Conservation (phyloP, 1,140 invertebrate species). For the Lordiphosa collinella region DNA sequence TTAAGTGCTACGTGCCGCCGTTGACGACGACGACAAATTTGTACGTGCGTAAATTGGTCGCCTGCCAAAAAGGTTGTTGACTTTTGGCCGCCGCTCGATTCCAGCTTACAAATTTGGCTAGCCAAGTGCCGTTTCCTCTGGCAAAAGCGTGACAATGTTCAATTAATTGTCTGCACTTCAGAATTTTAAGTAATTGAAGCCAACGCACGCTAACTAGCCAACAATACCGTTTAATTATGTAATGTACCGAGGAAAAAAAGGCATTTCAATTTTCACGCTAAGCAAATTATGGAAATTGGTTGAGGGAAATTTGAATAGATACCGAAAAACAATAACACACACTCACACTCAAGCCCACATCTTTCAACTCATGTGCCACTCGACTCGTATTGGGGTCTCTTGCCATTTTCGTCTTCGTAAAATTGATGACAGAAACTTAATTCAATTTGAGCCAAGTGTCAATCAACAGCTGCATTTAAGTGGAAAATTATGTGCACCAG, state of each 20-base stretch:
- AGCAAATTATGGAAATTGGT: slow-evolving; percentile 47
- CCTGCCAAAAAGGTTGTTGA: slow-evolving; percentile 71
- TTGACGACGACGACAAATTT: slow-evolving; percentile 45
- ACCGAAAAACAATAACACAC: not conserved
- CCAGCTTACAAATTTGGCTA: slow-evolving; percentile 39
- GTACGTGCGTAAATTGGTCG: slow-evolving; percentile 70
- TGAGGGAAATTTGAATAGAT: slow-evolving; percentile 15
- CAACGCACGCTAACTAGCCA: slow-evolving; percentile 54
- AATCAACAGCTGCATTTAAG: slow-evolving; percentile 72
- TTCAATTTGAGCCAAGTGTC: slow-evolving; percentile 72
- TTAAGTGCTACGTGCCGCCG: slow-evolving; percentile 31
- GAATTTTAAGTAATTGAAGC: slow-evolving; percentile 77
- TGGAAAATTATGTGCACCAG: slow-evolving; percentile 66
- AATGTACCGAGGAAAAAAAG: slow-evolving; percentile 49
- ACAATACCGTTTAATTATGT: slow-evolving; percentile 67
- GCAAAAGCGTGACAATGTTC: slow-evolving; percentile 67
- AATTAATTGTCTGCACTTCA: slow-evolving; percentile 68
- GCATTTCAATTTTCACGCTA: slow-evolving; percentile 65
- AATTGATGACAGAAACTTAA: slow-evolving; percentile 59
- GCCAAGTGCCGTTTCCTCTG: slow-evolving; percentile 62
- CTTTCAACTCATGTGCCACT: no score
- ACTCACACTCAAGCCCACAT: slow-evolving; percentile 22
- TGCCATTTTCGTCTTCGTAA: slow-evolving; percentile 34
- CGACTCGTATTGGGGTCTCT: slow-evolving; percentile 11
- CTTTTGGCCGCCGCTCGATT: slow-evolving; percentile 48